Base-by-base conservation (phyloP, 2,113 vertebrate genomes). In the Eupsittula cactorum region DNA sequence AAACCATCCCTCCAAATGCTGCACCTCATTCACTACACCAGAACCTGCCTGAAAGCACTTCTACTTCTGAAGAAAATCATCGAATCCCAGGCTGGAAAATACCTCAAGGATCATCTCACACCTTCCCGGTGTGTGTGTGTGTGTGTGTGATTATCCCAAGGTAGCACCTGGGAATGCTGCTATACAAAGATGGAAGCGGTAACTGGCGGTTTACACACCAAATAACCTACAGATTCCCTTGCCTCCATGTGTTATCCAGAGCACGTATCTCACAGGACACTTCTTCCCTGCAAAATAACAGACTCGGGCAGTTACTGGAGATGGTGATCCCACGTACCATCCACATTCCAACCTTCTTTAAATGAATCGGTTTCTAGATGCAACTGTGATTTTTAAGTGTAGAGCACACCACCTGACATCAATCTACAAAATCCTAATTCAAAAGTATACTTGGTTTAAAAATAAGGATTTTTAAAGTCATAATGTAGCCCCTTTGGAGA, bases 311-410 rank as follows among this genome's bases (percentile, higher is more conserved):
- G 9, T 10, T 20, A 41, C 81, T 63, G 76, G 59, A 42, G 83
- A 18, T 0, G 1, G 57, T 2, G 7, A 70, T 20, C 59, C 52
- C 1, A 0, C 13, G n/a, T 52, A 27, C 37, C 9, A 0, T 15
- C 52, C 42, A 11, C 1, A 0, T 7, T 11, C 57, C 4, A 2
- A 64, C n/a, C 52, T n/a, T 33, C 28, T 18, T 73, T 46, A 39
- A 67, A 76, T 9, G 14, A 76, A 10, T 33, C 14, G 5, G 2
- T 13, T 88, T 41, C 70, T 47, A 57, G 69, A 79, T 4, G 1
- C 62, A 76, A 16, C 29, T 1, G 3, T 19, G 60, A 68, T n/a
- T 85, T 70, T 60, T 17, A 49, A 46, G 33, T 1, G 24, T 46
- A 33, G 21, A 16, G 19, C 10, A 12, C 1, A 0, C 46, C 12